These are phyloP conservation scores for Cryptotermes secundus DNA, from an alignment of 1,140 invertebrate species.

Conservation along the genomic window DNA sequence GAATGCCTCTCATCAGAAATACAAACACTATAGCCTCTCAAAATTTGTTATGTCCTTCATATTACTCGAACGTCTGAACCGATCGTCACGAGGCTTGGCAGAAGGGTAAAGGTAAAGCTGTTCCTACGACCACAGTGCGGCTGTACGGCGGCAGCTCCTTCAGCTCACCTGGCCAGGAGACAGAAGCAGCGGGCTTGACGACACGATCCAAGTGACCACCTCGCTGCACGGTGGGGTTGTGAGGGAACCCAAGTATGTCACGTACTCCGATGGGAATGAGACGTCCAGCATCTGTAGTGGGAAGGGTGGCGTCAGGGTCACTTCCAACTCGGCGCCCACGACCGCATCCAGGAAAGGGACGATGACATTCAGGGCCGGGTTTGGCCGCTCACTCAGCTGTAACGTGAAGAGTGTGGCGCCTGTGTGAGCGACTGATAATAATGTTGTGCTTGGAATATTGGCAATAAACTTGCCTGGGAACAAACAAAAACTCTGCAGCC, in stretches of 20 bases:
- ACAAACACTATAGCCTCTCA: too few relatives aligned
- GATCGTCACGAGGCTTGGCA: too few relatives aligned
- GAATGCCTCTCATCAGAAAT: too few relatives aligned
- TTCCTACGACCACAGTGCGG: too few relatives aligned
- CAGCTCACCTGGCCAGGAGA: constrained; percentile 71
- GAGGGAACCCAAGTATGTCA: constrained; percentile 83
- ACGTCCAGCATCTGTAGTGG: constrained; percentile 46
- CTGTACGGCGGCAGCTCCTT: too few relatives aligned
- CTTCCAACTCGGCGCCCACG: neutral
- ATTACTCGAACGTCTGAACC: too few relatives aligned
- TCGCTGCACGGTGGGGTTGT: constrained; percentile 91
- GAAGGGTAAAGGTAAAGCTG: too few relatives aligned
- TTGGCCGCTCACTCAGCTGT: neutral
- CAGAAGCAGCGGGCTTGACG: constrained; percentile 69
- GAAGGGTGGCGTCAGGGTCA: neutral
- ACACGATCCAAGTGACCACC: constrained; percentile 89
- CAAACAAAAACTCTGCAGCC: too few relatives aligned
- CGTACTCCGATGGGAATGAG: constrained; percentile 53
- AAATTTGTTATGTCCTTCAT: too few relatives aligned
- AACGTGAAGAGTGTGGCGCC: neutral
- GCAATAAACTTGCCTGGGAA: too few relatives aligned
- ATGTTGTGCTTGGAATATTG: too few relatives aligned
- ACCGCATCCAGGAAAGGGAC: neutral
- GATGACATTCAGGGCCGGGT: neutral
- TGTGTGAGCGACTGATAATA: too few relatives aligned